Evolutionary conservation across 2,113 vertebrate species (phyloP), one percentile per base, ranked within the genome.

Genomic region (Oophaga pumilio): DNA sequence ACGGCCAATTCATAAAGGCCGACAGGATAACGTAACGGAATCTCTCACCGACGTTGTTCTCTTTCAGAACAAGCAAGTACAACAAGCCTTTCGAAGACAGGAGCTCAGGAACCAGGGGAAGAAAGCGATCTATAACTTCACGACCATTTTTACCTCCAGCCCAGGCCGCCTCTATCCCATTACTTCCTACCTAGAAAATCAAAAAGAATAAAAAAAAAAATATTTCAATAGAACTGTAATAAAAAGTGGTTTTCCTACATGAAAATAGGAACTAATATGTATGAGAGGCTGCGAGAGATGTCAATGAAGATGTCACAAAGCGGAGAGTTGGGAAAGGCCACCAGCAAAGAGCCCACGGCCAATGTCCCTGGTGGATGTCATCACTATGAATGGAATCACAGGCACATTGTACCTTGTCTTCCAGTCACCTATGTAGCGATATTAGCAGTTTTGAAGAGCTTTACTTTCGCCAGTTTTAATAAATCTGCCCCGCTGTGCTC

Each of bases 101-200:
- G 13, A 99, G 91, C 33, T 95, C 93, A 28, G 95, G 86, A 24
- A 95, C 96, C 59, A 94, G 69, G 0, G 97, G 97, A 57, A 99
- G 96, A 43, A 99, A 92, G 84, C 96, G 93, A 89, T 99, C 96
- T 28, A 96, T 97, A 85, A 99, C 97, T 92, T 98, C 96, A 71
- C 97, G 93, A 17, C 98, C 98, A 28, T 92, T 92, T 85, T 90
- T 91, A 76, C 98, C 98, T 14, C 98, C 98, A 15, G 98, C 97
- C 98, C 98, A 99, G 5, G 98, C 94, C 0, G 96, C 97, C 77
- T 96, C 95, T 56, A 99, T 96, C 56, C 97, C 97, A 0, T 22
- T 90, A 89, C 95, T 91, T 87, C 95, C 93, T 1, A 98, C 96
- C 98, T 99, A 90, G 56, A 52, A 76, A n/a, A 62, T 12, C 2